Evolutionary conservation across 2,113 vertebrate species (phyloP).

Genomic region (Saimiri boliviensis): DNA sequence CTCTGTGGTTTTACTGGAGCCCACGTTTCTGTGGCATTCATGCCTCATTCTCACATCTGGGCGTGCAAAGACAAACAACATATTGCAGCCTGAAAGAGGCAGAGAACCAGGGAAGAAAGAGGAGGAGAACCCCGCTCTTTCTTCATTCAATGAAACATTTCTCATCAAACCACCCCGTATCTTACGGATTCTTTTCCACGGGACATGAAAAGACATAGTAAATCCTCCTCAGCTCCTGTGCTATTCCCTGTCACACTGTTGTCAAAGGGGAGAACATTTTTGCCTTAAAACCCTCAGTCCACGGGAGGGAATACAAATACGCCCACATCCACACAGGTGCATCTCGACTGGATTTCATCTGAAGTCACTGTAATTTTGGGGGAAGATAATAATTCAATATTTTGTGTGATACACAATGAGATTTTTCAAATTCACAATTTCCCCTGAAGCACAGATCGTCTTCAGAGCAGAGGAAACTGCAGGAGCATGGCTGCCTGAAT

Average conservation of each 20-base stretch:
- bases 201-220: too few relatives aligned
- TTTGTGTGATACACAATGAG: neutral
- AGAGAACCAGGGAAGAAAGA: neutral
- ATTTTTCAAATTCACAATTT: neutral
- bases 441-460: rapidly evolving
- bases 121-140: rapidly evolving
- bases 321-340: rapidly evolving
- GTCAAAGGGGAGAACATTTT: neutral
- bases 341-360: rapidly evolving
- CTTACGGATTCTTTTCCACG: neutral
- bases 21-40: rapidly evolving
- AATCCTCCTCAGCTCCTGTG: rapidly evolving
- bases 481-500: rapidly evolving
- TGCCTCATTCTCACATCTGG: rapidly evolving
- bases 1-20: rapidly evolving
- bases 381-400: rapidly evolving
- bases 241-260: rapidly evolving
- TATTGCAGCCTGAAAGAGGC: rapidly evolving
- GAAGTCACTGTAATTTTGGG: neutral
- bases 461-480: neutral
- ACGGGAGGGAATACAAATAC: rapidly evolving
- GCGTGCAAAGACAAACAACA: rapidly evolving
- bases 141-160: neutral
- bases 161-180: rapidly evolving
- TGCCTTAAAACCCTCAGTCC: neutral